Base-by-base conservation (phyloP, 2,113 vertebrate genomes). In the Garra rufa region DNA sequence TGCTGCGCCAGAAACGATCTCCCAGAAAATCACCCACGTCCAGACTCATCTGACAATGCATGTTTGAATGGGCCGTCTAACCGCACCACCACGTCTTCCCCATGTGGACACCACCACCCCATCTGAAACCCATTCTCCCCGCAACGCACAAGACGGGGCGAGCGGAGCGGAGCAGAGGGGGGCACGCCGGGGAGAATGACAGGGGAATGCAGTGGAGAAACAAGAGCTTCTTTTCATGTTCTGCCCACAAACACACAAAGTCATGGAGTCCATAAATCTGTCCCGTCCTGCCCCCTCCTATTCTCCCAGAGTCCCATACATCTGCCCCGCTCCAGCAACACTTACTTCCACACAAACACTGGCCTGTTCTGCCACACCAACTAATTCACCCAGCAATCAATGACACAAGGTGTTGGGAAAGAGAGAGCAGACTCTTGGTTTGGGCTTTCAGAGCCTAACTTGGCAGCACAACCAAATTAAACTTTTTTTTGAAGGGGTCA, bases 1-100 rank as follows among this genome's bases (percentile, higher is more conserved):
- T 91, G 88, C 93, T 93, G 46, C 93, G 91, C 95, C 95, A 95
- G 89, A 95, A 95, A 7, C 93, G 93, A 80, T 95, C 95, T 73
- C 95, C 94, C 38, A 95, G 87, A 24, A 86, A 78, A 89, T 95
- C 95, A 14, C 91, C 93, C 52, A 77, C 82, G 50, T 91, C 91
- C 88, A 83, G 85, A 77, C 76, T 86, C 78, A 82, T 88, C 77
- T 88, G 73, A 76, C 46, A 28, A 69, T 19, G 41, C 44, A 38
- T 59, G 28, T 34, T 65, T 69, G 50, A 67, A 67, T 14, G 9
- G 75, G 9, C 14, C 57, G 30, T 50, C 63, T 28, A 50, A 28
- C 71, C 73, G 74, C 81, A 84, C 76, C 83, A 86, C 76, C 77
- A 46, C 81, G 75, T 44, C 41, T 61, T n/a, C 38, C 75, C 24